Evolutionary conservation across 2,888 invertebrate genomes (phyloP).

Genomic region (Hypercompe scribonia): DNA sequence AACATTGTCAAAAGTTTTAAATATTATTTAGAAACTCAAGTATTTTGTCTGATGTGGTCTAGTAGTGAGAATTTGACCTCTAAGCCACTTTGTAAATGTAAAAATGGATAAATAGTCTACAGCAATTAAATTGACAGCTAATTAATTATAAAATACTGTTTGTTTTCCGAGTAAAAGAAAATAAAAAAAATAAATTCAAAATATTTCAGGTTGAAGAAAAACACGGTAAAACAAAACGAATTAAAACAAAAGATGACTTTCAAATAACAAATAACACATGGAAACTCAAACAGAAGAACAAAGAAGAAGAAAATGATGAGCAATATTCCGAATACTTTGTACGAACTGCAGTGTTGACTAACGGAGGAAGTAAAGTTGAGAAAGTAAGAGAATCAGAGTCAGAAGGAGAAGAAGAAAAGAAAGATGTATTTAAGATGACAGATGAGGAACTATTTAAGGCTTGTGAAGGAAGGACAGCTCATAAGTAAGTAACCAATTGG

Average conservation of each 20-base stretch:
- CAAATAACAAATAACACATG: conserved; percentile 77
- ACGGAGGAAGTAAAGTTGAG: conserved; percentile 66
- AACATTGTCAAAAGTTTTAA: too few relatives aligned
- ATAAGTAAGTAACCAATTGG: conserved; percentile 87
- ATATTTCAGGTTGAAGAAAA: conserved; percentile 69
- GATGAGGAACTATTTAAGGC: conserved; percentile 93
- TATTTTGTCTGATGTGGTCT: too few relatives aligned
- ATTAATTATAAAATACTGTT: too few relatives aligned
- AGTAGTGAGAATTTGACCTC: too few relatives aligned
- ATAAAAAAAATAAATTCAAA: not conserved
- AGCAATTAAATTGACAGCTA: too few relatives aligned
- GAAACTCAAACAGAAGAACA: conserved; percentile 68
- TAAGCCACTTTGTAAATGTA: too few relatives aligned
- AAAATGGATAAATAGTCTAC: too few relatives aligned
- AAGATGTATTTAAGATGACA: conserved; percentile 80
- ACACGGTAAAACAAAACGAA: conserved; percentile 78
- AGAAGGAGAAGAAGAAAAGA: conserved; percentile 60
- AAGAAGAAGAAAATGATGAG: conserved; percentile 52
- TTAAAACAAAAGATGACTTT: conserved; percentile 68
- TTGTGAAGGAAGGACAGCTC: conserved; percentile 93
- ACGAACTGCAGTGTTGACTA: conserved; percentile 70
- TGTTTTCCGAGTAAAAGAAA: too few relatives aligned
- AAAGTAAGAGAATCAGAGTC: conserved; percentile 64
- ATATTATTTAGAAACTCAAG: too few relatives aligned
- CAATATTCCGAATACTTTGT: conserved; percentile 77